Evolutionary conservation across 2,888 invertebrate species (phyloP), one percentile per base, ranked within the genome.

Genomic region (Coenonympha glycerion): DNA sequence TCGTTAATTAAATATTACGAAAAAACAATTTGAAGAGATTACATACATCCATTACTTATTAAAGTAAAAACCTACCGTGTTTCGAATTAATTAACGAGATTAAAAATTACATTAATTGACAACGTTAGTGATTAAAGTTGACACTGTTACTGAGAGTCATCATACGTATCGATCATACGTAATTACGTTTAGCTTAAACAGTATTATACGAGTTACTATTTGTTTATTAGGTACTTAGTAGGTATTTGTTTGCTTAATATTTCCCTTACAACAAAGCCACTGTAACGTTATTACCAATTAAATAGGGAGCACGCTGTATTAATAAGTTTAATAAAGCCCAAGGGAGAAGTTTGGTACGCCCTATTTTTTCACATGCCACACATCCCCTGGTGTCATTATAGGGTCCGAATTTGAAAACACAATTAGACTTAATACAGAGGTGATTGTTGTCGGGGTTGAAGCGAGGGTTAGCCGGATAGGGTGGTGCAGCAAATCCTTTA

Each of bases 351-450:
- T 28, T n/a, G 26, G 34, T 40, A 34, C 76, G 75, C 83, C 83
- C 81, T 69, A 77, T 82, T 86, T 85, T 85, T 86, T 85, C 79
- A 78, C 80, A 76, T 79, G 74, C 54, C 71, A 69, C 68, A 65
- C 71, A 66, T 73, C 79, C 79, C 76, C 78, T 52, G 51, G 54
- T 59, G 58, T 72, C 68, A 77, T 79, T 78, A 77, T 78, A 79
- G 79, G 85, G 83, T 78, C 75, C 69, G 78, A 83, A 85, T 85
- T 85, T 80, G 84, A 87, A 87, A 87, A 87, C 87, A 87, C 86
- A 87, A 87, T 87, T 87, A 87, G 85, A 86, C 81, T 85, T 87
- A 87, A 87, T 87, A 87, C 86, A 86, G 86, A 85, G 87, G 87
- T 87, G 87, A 87, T 87, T 84, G 87, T 84, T 77, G 79, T 78